phyloP scores from a whole-genome alignment of 2,888 invertebrate species.

The Dione vanillae region DNA sequence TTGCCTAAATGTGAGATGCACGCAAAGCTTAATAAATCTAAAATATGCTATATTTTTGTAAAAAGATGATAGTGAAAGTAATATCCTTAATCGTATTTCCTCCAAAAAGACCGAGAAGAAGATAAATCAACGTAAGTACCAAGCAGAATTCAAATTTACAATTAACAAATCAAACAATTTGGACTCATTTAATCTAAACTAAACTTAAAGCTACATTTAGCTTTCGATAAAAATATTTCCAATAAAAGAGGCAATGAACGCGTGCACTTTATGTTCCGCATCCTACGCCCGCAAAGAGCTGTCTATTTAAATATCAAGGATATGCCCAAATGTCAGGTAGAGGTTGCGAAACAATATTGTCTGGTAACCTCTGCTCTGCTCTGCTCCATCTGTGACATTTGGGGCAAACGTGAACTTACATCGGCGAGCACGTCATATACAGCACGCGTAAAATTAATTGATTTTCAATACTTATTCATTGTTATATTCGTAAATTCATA shows the following conservation, averaged over 20 bases:
- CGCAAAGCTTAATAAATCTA: too few relatives aligned
- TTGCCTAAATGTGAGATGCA: too few relatives aligned
- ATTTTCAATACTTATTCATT: constrained; percentile 23
- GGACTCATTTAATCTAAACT: not conserved
- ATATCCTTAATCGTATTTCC: too few relatives aligned
- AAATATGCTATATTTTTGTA: too few relatives aligned
- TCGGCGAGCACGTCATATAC: constrained; percentile 47
- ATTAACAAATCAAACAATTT: not conserved
- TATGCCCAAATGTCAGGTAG: constrained; percentile 76
- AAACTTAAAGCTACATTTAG: not conserved
- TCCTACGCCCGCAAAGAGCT: constrained; percentile 71
- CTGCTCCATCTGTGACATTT: constrained; percentile 53
- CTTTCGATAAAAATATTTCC: not conserved
- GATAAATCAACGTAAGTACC: too few relatives aligned
- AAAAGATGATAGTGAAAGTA: too few relatives aligned
- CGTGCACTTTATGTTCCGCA: constrained; percentile 59
- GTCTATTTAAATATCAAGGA: constrained; percentile 81
- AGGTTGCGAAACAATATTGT: constrained; percentile 73
- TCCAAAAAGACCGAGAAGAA: too few relatives aligned
- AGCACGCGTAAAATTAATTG: constrained; percentile 35
- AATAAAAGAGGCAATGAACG: constrained; percentile 30
- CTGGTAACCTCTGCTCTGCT: constrained; percentile 65
- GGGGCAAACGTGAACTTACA: constrained; percentile 49
- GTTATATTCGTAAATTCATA: not conserved
- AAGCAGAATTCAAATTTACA: not conserved